Conservation (phyloP, 2,888 invertebrate species). For the Tetragnatha montana region DNA sequence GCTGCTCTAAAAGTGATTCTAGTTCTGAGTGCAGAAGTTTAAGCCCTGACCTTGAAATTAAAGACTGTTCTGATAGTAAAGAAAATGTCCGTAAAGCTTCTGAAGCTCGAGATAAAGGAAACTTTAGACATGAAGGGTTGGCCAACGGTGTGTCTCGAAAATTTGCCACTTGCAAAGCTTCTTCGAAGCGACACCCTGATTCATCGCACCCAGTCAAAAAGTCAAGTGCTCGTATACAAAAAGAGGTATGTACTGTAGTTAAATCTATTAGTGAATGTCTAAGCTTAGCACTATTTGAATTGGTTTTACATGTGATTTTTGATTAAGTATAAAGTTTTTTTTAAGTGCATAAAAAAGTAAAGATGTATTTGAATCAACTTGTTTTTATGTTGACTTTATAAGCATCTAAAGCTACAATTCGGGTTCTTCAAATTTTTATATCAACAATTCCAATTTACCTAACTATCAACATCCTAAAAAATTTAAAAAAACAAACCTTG, state of each 20-base stretch:
- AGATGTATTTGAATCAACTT: too few relatives aligned
- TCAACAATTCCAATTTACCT: too few relatives aligned
- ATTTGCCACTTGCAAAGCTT: constrained; percentile 42
- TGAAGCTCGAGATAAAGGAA: constrained; percentile 40
- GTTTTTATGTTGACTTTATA: too few relatives aligned
- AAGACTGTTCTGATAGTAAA: constrained; percentile 16
- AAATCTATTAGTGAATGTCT: too few relatives aligned
- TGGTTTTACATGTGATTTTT: too few relatives aligned
- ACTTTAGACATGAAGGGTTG: constrained; percentile 35
- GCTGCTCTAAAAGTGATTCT: constrained; percentile 75
- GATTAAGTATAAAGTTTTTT: too few relatives aligned
- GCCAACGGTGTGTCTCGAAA: constrained; percentile 55
- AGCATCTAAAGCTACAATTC: too few relatives aligned
- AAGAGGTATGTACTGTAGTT: not conserved
- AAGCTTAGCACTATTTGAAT: not conserved
- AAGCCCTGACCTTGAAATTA: constrained; percentile 66
- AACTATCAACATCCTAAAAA: too few relatives aligned
- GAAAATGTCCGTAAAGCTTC: constrained; percentile 13
- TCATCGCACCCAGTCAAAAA: constrained; percentile 40
- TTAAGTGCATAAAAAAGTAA: too few relatives aligned
- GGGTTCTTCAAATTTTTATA: too few relatives aligned
- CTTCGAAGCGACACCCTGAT: constrained; percentile 32
- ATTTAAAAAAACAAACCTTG: too few relatives aligned
- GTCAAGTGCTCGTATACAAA: constrained; percentile 30
- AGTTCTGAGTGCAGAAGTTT: constrained; percentile 72